phyloP scores from a whole-genome alignment of 2,888 invertebrate genomes.

The Agriopis leucophaearia region DNA sequence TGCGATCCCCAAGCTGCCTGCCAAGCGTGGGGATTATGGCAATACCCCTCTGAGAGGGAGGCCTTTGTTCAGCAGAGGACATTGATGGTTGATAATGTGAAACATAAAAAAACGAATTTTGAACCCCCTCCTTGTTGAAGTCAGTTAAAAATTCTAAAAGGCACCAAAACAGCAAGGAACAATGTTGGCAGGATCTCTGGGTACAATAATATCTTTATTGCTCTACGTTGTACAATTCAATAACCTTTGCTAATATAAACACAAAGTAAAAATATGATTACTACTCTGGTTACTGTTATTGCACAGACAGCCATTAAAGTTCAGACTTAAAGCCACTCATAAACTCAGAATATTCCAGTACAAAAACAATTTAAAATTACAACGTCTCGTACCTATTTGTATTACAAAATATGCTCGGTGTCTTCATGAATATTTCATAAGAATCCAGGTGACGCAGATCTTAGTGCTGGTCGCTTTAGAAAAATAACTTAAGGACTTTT shows the following conservation, averaged over 20 bases:
- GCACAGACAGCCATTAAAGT: conserved; percentile 38
- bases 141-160: no score
- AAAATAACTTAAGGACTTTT: conserved; percentile 56
- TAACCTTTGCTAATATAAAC: conserved; percentile 12
- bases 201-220: neutral
- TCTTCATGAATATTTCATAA: conserved; percentile 66
- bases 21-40: no score
- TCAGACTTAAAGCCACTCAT: conserved; percentile 47
- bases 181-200: no score
- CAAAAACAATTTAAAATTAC: conserved; percentile 61
- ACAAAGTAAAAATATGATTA: conserved; percentile 16
- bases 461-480: conserved; percentile 40
- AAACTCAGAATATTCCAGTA: conserved; percentile 50
- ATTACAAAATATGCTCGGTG: conserved; percentile 59
- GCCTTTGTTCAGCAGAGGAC: no score
- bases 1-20: no score
- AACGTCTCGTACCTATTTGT: conserved; percentile 61
- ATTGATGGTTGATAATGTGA: no score
- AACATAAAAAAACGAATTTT: no score
- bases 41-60: no score
- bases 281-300: conserved; percentile 16
- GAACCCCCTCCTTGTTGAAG: no score
- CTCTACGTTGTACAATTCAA: conserved; percentile 11
- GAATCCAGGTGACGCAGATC: conserved; percentile 54
- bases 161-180: no score